Evolutionary conservation across 2,888 invertebrate species (phyloP).

Genomic region (Sepioteuthis lessoniana): DNA sequence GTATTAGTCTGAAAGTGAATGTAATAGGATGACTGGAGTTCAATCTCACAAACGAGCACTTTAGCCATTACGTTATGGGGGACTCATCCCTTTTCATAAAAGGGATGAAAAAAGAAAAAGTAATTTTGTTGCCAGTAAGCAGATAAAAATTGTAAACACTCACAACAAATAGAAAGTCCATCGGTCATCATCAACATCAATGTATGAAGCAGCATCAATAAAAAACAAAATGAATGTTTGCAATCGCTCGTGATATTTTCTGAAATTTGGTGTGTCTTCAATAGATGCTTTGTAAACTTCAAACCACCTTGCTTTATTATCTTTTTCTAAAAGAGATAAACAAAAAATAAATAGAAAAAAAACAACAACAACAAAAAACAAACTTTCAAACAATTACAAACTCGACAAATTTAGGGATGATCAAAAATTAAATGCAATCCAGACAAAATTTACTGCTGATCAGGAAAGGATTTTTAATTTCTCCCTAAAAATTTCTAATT

Average conservation of each 20-base stretch:
- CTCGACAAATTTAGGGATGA: not conserved
- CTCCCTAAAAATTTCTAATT: no score
- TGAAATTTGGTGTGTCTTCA: conserved; percentile 82
- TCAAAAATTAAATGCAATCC: no score
- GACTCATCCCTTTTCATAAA: no score
- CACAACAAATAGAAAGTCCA: conserved; percentile 80
- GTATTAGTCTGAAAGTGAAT: no score
- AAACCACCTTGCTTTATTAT: conserved; percentile 76
- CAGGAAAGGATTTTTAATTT: no score
- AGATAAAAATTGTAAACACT: conserved; percentile 53
- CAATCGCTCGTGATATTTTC: conserved; percentile 86
- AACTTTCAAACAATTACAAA: not conserved
- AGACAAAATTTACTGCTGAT: no score
- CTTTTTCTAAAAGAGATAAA: conserved; percentile 55
- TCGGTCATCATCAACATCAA: conserved; percentile 91
- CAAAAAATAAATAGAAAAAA: not conserved
- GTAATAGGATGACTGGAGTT: no score
- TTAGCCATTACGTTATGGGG: no score
- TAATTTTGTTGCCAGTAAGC: no score
- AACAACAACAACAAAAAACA: not conserved
- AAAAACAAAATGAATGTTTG: conserved; percentile 95
- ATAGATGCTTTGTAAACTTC: conserved; percentile 88
- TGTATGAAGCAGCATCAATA: conserved; percentile 95
- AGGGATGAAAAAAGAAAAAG: no score
- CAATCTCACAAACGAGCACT: no score